Evolutionary conservation across 2,797 vertebrate species (phyloP).

Genomic region (Avahi laniger): DNA sequence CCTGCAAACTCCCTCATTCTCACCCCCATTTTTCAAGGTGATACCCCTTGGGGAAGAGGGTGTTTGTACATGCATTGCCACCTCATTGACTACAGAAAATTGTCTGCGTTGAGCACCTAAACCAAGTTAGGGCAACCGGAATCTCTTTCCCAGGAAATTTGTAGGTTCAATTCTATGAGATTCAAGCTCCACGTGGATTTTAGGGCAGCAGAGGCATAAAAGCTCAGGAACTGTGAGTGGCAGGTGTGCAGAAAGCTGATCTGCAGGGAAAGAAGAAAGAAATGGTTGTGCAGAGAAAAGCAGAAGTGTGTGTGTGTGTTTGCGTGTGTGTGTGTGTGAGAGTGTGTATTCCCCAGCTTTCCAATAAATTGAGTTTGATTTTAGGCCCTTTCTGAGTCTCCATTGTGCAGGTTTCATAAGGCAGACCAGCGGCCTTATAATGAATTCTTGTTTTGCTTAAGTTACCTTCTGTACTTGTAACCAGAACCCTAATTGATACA

Average conservation of each 20-base stretch:
- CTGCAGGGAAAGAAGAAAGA: conserved; percentile 23
- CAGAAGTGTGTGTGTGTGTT: too few species aligned
- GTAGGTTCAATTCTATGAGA: neutral
- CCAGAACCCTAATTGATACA: neutral
- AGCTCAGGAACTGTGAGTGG: neutral
- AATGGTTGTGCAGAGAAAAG: neutral
- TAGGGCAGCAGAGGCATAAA: neutral
- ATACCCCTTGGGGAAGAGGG: neutral
- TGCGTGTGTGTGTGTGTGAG: too few species aligned
- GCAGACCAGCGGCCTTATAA: neutral
- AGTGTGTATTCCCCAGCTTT: neutral
- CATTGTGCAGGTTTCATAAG: neutral
- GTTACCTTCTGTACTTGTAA: neutral
- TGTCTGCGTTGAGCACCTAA: neutral
- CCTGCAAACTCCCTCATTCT: neutral
- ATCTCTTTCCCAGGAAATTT: conserved; percentile 36
- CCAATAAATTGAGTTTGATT: neutral
- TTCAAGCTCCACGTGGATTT: neutral
- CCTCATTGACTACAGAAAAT: neutral
- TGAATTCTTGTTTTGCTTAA: conserved; percentile 9
- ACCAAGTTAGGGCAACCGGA: neutral
- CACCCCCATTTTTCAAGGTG: neutral
- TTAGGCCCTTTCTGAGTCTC: neutral
- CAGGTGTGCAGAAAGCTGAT: neutral
- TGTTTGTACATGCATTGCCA: neutral